These are phyloP conservation scores for Aspidiotus rigidus DNA, from an alignment of 2,888 invertebrate genomes.

Conservation along the genomic window DNA sequence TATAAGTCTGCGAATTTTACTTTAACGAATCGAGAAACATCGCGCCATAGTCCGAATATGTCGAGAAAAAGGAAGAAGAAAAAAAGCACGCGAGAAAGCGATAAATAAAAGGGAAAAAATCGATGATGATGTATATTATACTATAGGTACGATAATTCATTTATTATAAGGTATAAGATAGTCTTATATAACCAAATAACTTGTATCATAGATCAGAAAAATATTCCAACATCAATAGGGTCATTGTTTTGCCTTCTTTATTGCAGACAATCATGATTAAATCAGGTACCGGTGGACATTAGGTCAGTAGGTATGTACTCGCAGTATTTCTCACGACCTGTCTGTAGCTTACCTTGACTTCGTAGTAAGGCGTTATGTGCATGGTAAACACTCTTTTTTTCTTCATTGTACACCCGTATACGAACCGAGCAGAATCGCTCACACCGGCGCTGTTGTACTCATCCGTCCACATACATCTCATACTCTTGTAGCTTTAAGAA, in stretches of 20 bases:
- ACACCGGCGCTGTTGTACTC: too few species aligned
- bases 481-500: background rate
- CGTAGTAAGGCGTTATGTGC: conserved; percentile 15
- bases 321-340: conserved; percentile 23
- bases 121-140: too few species aligned
- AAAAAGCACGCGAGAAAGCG: too few species aligned
- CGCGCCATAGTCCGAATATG: too few species aligned
- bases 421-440: background rate
- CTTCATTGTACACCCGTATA: background rate
- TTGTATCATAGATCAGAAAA: conserved; percentile 2
- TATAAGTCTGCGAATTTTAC: too few species aligned
- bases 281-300: conserved; percentile 27
- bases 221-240: conserved; percentile 8
- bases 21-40: too few species aligned
- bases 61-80: too few species aligned
- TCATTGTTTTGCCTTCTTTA: conserved; percentile 21
- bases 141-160: too few species aligned
- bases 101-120: too few species aligned
- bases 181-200: conserved; percentile 2
- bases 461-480: too few species aligned
- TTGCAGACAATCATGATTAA: conserved; percentile 29
- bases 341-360: conserved; percentile 28
- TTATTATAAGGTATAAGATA: too few species aligned
- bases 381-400: conserved; percentile 20
- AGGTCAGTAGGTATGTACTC: conserved; percentile 26